Evolutionary conservation across 2,113 vertebrate genomes (phyloP).

Genomic region (Heliornis fulica): DNA sequence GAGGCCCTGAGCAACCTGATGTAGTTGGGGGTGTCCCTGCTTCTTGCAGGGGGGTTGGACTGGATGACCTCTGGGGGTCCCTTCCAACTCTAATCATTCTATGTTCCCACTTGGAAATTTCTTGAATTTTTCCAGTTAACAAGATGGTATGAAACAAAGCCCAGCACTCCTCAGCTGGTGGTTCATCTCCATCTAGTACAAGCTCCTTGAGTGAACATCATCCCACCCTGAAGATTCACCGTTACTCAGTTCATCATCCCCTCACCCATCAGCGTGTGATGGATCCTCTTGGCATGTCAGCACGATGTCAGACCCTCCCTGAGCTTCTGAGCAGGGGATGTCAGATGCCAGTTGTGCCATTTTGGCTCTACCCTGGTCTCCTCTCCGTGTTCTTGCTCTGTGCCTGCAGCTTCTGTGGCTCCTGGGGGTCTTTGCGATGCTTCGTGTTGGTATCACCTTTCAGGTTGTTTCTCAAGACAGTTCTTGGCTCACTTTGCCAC

Average conservation of each 20-base stretch:
- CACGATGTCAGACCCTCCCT: neutral
- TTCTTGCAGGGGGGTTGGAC: no score
- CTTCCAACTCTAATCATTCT: no score
- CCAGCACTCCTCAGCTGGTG: neutral
- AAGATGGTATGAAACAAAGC: neutral
- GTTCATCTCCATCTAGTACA: no score
- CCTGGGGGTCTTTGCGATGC: no score
- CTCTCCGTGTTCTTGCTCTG: neutral
- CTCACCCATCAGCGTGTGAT: neutral
- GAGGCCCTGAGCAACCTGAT: no score
- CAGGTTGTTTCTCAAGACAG: neutral
- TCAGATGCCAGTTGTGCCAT: neutral
- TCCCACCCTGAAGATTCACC: neutral
- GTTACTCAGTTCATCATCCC: neutral
- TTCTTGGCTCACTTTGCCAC: neutral
- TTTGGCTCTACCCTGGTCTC: neutral
- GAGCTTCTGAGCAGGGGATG: neutral
- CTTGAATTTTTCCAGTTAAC: neutral
- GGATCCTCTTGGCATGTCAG: neutral
- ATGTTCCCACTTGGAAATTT: neutral
- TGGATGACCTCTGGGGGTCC: no score
- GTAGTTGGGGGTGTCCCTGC: no score
- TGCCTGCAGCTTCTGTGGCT: no score
- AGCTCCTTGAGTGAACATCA: no score
- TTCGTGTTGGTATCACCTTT: neutral